Evolutionary conservation across 2,113 vertebrate species (phyloP), one percentile per base, ranked within the genome.

Genomic region (Muscicapa adusta): DNA sequence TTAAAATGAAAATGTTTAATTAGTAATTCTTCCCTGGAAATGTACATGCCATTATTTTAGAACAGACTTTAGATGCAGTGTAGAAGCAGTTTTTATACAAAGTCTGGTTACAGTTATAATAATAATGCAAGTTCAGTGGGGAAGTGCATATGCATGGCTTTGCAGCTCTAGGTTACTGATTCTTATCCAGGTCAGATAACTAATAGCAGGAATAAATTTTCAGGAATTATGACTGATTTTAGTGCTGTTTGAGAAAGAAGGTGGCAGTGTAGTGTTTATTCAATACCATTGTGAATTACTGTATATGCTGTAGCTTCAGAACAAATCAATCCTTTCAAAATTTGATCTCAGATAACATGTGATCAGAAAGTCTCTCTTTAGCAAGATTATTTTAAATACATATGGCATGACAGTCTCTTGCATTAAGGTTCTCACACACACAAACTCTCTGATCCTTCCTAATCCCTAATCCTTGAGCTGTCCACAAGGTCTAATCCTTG

Each of bases 131-230:
- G 58, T 58, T 82, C 47, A 80, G 18, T 83, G 82, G 34, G 18
- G 14, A 85, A 90, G 20, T 62, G 33, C 72, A 57, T 58, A 75
- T 53, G 54, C 85, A 88, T 93, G 78, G 51, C 22, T 93, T 92
- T 94, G 54, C 88, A 93, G 58, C 62, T 93, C 67, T 76, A 87
- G 14, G 65, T 93, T 85, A 81, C 57, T 87, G 89, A 89, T 89
- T 91, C 66, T 76, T 61, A 91, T 82, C 93, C 78, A 89, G 78
- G 74, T 83, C 62, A 91, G 77, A 89, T 24, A 72, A 88, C 70
- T 82, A 87, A 68, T 20, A 85, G 36, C 58, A 94, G 33, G 26
- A 79, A 82, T 56, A 68, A 3, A 61, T 77, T 85, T 63, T 68
- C 28, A 60, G 43, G 40, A 89, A 87, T 82, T 78, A 40, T 26